Evolutionary conservation across 2,888 invertebrate genomes (phyloP).

Genomic region (Trissonchulus sp.): DNA sequence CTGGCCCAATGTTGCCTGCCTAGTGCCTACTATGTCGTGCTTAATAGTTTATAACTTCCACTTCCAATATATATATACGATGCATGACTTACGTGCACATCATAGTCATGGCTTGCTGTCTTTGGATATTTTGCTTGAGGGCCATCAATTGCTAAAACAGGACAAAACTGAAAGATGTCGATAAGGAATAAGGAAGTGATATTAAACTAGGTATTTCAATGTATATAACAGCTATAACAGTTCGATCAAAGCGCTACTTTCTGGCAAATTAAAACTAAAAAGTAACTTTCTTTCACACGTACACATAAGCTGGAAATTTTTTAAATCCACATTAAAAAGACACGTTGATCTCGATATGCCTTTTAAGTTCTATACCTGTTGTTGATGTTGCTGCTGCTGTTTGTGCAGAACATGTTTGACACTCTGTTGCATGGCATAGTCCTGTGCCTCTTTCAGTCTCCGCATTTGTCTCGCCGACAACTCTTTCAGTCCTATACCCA

Average conservation of each 20-base stretch:
- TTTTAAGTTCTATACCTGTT: too few species aligned
- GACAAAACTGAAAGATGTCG: slow-evolving; percentile 1
- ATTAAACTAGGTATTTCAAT: too few species aligned
- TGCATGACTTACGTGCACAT: slow-evolving; percentile 16
- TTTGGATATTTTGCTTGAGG: not conserved
- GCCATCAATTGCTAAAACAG: slow-evolving; percentile 5
- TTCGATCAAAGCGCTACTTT: too few species aligned
- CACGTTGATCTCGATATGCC: too few species aligned
- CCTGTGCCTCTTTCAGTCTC: slow-evolving; percentile 86
- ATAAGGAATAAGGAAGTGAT: too few species aligned
- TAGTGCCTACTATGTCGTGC: too few species aligned
- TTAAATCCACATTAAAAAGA: too few species aligned
- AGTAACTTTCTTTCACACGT: too few species aligned
- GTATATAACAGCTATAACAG: too few species aligned
- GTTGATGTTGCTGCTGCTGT: slow-evolving; percentile 96
- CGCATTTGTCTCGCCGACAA: slow-evolving; percentile 81
- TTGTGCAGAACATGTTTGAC: slow-evolving; percentile 98
- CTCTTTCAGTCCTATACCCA: slow-evolving; percentile 81
- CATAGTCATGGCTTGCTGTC: slow-evolving; percentile 12
- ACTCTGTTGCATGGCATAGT: slow-evolving; percentile 99
- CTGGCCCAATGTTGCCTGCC: not conserved
- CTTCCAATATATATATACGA: not conserved
- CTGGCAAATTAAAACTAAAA: too few species aligned
- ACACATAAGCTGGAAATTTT: too few species aligned
- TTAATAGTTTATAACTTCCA: too few species aligned